Percentiles rank a stretch among this genome's conserved stretches.
phyloP scores from a whole-genome alignment of 1,140 invertebrate genomes.

The Parasteatoda tepidariorum region DNA sequence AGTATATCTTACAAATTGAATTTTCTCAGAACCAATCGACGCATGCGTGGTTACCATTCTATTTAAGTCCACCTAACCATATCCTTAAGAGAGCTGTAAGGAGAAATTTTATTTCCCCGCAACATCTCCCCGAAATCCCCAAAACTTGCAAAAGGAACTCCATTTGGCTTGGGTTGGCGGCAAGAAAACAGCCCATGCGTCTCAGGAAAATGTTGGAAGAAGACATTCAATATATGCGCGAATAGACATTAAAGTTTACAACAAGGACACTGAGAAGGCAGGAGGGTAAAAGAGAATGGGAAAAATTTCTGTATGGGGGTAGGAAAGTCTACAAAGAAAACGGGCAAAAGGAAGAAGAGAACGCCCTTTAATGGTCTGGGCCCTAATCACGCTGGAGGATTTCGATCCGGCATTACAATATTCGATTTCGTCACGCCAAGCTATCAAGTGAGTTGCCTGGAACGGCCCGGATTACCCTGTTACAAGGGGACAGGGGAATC shows the following conservation, averaged over 20 bases:
- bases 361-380: slow-evolving; percentile 31
- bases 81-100: slow-evolving; percentile 13
- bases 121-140: neutral
- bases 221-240: slow-evolving; percentile 51
- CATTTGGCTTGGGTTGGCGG: neutral
- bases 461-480: slow-evolving; percentile 38
- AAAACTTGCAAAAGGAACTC: neutral
- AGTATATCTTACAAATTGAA: too few relatives aligned
- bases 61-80: neutral
- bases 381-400: slow-evolving; percentile 46
- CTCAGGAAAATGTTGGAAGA: neutral
- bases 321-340: slow-evolving; percentile 24
- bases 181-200: slow-evolving; percentile 8
- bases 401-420: slow-evolving; percentile 60
- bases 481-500: neutral
- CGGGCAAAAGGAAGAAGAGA: neutral
- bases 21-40: too few relatives aligned
- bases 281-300: neutral
- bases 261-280: slow-evolving; percentile 26
- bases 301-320: neutral
- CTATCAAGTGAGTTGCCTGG: slow-evolving; percentile 23
- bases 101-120: slow-evolving; percentile 22
- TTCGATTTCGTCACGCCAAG: slow-evolving; percentile 57
- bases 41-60: neutral
- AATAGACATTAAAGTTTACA: slow-evolving; percentile 59